Percentiles rank a stretch among this genome's conserved stretches.
These are phyloP conservation scores for Halictus rubicundus DNA, from an alignment of 1,140 invertebrate species.

Conservation along the genomic window DNA sequence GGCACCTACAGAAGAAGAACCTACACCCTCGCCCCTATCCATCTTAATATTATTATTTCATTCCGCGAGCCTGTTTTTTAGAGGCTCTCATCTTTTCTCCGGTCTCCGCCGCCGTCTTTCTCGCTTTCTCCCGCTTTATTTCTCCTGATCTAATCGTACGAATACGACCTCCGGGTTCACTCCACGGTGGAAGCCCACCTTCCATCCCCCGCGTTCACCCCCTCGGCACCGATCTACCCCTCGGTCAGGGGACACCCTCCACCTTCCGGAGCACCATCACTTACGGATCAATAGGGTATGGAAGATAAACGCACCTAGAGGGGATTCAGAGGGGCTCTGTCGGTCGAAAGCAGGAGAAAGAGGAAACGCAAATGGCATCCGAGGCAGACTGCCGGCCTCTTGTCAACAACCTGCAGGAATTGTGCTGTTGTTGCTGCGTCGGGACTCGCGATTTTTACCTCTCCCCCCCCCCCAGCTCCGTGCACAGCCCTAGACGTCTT, in stretches of 20 bases:
- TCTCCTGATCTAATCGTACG: slow-evolving; percentile 72
- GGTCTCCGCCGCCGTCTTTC: background rate
- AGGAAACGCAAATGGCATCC: slow-evolving; percentile 56
- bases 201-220: slow-evolving; percentile 37
- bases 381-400: slow-evolving; percentile 30
- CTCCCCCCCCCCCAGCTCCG: no score
- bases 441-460: slow-evolving; percentile 3
- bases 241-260: slow-evolving; percentile 60
- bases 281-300: slow-evolving; percentile 76
- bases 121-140: slow-evolving; percentile 11
- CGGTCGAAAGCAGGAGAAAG: slow-evolving; percentile 49
- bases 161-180: slow-evolving; percentile 62
- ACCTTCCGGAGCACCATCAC: slow-evolving; percentile 69
- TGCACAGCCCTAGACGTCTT: background rate
- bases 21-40: slow-evolving; percentile 67
- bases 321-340: slow-evolving; percentile 46
- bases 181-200: slow-evolving; percentile 60
- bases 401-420: slow-evolving; percentile 54
- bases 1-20: slow-evolving; percentile 68
- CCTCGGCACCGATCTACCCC: slow-evolving; percentile 56
- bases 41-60: slow-evolving; percentile 79
- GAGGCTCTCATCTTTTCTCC: slow-evolving; percentile 38
- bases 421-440: slow-evolving; percentile 21
- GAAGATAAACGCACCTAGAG: slow-evolving; percentile 70
- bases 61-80: slow-evolving; percentile 71